Base-by-base conservation (phyloP, 37 sponge, comb jelly and placozoan genomes). In the Eunapius fragilis region DNA sequence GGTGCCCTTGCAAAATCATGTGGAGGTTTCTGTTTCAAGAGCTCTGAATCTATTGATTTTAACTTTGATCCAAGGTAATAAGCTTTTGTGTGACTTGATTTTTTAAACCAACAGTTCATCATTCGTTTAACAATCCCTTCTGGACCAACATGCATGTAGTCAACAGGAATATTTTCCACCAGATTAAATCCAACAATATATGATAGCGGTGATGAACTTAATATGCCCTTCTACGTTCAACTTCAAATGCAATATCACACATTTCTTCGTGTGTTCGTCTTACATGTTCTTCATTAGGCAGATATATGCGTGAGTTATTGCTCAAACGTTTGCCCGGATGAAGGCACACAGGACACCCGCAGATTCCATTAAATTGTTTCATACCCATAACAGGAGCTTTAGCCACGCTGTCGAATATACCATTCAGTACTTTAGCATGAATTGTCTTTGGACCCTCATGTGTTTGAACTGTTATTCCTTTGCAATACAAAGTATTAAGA, bases 261-360 rank as follows among this genome's bases (percentile, higher is more conserved):
- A 45, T 14, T 76, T 76, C 24, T 7, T 28, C 69, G 32, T 75
- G 77, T 33, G 69, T 76, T 74, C 85, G 31, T 28, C 28, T 28
- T 27, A 48, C n/a, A 25, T 71, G 41, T 26, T 45, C 47, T 45
- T 11, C 23, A n/a, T 69, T 11, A 35, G 82, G 82, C 37, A 33
- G 37, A 25, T 82, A 82, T n/a, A n/a, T n/a, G n/a, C n/a, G n/a
- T n/a, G n/a, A n/a, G n/a, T 24, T 27, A 69, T 84, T 84, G 25
- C 36, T 33, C 32, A 70, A 22, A 23, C 37, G 79, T 35, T 33
- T 48, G 69, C 85, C 90, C 33, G 84, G 48, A 74, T 89, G 90
- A 27, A 84, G 31, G 67, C 90, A 80, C 25, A 50, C 72, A 32
- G 87, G 47, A 78, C 86, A n/a, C n/a, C n/a, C n/a, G n/a, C n/a